These are phyloP conservation scores for Bombyx huttoni DNA, from an alignment of 2,888 invertebrate species.

Conservation along the genomic window DNA sequence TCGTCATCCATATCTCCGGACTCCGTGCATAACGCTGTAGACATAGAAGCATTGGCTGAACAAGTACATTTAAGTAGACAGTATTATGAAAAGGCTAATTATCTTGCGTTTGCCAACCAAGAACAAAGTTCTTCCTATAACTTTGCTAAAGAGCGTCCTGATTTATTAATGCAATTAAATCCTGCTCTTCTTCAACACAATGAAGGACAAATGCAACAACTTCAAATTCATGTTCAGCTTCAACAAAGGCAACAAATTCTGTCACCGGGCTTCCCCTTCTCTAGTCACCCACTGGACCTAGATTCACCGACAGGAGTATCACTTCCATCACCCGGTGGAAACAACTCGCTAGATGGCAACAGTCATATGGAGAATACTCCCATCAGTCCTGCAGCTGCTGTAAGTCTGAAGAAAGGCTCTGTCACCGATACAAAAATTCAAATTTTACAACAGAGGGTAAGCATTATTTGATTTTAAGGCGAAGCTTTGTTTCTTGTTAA, in stretches of 20 bases:
- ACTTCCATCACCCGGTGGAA: conserved; percentile 84
- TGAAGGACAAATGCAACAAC: conserved; percentile 75
- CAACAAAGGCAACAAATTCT: conserved; percentile 77
- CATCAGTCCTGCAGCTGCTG: conserved; percentile 77
- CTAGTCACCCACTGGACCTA: conserved; percentile 78
- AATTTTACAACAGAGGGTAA: conserved; percentile 91
- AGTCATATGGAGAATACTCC: conserved; percentile 72
- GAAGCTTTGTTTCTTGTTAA: conserved; percentile 59
- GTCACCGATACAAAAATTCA: conserved; percentile 74
- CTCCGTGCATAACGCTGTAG: conserved; percentile 74
- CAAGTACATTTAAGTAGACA: conserved; percentile 77
- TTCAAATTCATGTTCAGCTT: conserved; percentile 80
- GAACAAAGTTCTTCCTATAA: conserved; percentile 73
- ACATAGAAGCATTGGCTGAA: conserved; percentile 84
- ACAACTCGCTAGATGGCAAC: conserved; percentile 78
- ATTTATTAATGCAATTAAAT: conserved; percentile 72
- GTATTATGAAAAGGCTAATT: conserved; percentile 67
- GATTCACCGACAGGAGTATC: conserved; percentile 84
- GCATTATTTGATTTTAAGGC: conserved; percentile 75
- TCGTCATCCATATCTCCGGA: conserved; percentile 81
- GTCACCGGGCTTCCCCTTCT: conserved; percentile 74
- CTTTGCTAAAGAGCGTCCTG: conserved; percentile 74
- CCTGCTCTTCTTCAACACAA: conserved; percentile 67
- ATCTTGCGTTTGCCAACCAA: conserved; percentile 58
- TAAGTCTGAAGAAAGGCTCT: conserved; percentile 77